Evolutionary conservation across 2,113 vertebrate species (phyloP).

Genomic region (Microtus ochrogaster): DNA sequence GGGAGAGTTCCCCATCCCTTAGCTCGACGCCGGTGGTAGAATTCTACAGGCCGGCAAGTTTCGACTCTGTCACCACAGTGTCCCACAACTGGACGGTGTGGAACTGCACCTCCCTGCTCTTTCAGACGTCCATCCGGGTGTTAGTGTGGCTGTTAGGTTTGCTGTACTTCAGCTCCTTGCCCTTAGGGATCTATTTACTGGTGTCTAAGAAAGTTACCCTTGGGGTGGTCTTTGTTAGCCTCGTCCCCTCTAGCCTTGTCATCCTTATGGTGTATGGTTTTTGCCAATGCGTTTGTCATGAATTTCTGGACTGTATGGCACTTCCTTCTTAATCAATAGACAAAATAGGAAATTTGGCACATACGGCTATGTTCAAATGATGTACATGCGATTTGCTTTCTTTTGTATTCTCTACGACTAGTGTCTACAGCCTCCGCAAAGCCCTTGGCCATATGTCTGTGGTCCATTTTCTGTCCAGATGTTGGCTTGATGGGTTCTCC

Average conservation of each 20-base stretch:
- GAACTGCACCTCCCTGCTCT: conserved; percentile 93
- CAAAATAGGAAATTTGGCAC: conserved; percentile 51
- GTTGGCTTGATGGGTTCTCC: not conserved
- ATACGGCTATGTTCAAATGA: conserved; percentile 69
- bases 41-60: conserved; percentile 90
- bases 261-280: conserved; percentile 95
- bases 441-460: conserved; percentile 37
- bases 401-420: conserved; percentile 70
- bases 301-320: conserved; percentile 94
- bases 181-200: conserved; percentile 96
- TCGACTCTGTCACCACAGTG: conserved; percentile 93
- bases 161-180: conserved; percentile 96
- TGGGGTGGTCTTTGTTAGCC: conserved; percentile 95
- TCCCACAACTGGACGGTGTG: conserved; percentile 93
- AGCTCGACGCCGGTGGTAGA: conserved; percentile 85
- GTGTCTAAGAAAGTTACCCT: conserved; percentile 94
- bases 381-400: conserved; percentile 37
- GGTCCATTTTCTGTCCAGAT: conserved; percentile 37
- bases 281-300: conserved; percentile 95
- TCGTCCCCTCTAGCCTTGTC: conserved; percentile 95
- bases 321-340: conserved; percentile 86
- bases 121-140: conserved; percentile 92
- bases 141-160: conserved; percentile 95
- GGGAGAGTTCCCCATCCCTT: conserved; percentile 84
- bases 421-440: conserved; percentile 49